Conservation (phyloP, 2,113 vertebrate genomes). For the Piprites chloris region DNA sequence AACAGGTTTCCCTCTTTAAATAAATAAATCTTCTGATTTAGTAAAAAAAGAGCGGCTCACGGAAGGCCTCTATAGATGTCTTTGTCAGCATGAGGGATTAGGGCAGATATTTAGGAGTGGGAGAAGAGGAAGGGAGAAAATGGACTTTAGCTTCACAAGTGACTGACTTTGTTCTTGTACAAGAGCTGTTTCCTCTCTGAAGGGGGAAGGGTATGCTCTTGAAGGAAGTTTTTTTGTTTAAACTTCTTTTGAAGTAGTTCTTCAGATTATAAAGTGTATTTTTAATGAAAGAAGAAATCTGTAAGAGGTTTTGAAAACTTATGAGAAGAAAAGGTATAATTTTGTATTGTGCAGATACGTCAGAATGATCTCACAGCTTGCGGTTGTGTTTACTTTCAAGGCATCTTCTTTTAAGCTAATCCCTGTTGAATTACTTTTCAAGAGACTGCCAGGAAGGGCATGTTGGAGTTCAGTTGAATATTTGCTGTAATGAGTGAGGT, state of each 20-base stretch:
- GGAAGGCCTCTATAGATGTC: background rate
- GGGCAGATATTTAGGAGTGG: background rate
- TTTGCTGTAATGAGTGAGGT: background rate
- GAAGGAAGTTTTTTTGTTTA: background rate
- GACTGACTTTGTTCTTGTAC: background rate
- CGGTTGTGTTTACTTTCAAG: background rate
- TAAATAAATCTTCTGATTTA: background rate
- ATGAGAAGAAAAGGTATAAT: background rate
- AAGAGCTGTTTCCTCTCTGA: background rate
- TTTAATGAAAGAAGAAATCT: background rate
- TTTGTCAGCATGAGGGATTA: accelerated
- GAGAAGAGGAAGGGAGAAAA: background rate
- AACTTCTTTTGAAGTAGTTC: background rate
- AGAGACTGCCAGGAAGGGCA: background rate
- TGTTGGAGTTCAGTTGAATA: background rate
- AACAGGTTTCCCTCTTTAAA: background rate
- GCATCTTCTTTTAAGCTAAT: slow-evolving; percentile 5
- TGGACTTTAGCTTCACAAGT: background rate
- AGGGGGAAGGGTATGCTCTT: background rate
- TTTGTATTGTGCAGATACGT: background rate
- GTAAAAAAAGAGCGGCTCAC: background rate
- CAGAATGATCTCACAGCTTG: background rate
- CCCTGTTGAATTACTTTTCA: background rate
- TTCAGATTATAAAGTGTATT: background rate
- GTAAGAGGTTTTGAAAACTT: background rate